Evolutionary conservation across 2,888 invertebrate genomes (phyloP).

Genomic region (Campoplex nolae): DNA sequence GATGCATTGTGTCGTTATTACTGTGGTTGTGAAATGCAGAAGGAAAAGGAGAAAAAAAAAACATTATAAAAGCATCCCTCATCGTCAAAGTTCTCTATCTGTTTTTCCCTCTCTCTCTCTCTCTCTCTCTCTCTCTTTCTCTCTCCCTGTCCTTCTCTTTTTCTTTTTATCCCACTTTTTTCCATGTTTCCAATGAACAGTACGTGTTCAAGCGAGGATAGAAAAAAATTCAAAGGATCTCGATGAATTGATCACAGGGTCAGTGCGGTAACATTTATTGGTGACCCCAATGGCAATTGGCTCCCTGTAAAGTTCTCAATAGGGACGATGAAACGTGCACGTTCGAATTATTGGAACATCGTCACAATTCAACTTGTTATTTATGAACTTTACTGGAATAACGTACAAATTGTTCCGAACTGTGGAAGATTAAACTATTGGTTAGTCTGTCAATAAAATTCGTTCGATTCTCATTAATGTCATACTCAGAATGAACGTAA

Average conservation of each 20-base stretch:
- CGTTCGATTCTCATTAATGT: neutral
- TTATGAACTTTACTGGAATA: conserved; percentile 3
- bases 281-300: conserved; percentile 27
- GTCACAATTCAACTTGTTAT: conserved; percentile 11
- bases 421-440: conserved; percentile 3
- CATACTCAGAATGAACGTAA: neutral
- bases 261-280: conserved; percentile 34
- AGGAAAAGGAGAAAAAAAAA: conserved; percentile 39
- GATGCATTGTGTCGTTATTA: conserved; percentile 74
- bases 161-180: neutral
- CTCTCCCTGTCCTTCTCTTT: neutral
- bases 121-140: conserved; percentile 21
- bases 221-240: conserved; percentile 25
- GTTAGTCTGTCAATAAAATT: neutral
- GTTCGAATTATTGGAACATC: conserved; percentile 34
- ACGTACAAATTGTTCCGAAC: conserved; percentile 2
- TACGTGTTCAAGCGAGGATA: conserved; percentile 24
- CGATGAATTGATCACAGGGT: conserved; percentile 32
- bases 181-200: conserved; percentile 1
- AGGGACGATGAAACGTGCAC: conserved; percentile 31
- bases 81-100: neutral
- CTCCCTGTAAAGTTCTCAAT: conserved; percentile 24
- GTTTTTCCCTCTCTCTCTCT: conserved; percentile 10
- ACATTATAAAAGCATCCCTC: conserved; percentile 39
- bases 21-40: conserved; percentile 30